A percentile compares a stretch with the other conserved stretches of the same genome.
phyloP scores from a whole-genome alignment of 2,797 vertebrate genomes.

The Argya squamiceps region DNA sequence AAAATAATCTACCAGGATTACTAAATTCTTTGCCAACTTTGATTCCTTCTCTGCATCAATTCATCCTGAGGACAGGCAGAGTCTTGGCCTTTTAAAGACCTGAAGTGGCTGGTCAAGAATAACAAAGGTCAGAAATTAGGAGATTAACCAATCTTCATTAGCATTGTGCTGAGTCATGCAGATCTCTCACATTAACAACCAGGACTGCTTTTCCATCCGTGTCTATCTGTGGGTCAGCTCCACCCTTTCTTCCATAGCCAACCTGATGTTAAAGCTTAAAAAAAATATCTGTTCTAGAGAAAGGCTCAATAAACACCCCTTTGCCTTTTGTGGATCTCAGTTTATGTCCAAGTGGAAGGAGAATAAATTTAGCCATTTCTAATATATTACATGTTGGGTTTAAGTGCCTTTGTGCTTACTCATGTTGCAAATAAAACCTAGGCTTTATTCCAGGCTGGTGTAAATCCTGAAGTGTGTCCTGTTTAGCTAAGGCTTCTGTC shows the following conservation, averaged over 20 bases:
- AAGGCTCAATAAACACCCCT: background rate
- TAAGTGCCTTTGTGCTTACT: background rate
- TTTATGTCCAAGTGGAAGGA: background rate
- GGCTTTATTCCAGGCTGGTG: background rate
- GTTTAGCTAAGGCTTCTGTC: background rate
- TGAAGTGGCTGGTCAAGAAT: background rate
- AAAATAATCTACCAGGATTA: background rate
- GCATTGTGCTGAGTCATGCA: background rate
- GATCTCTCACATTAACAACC: background rate
- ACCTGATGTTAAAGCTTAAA: background rate
- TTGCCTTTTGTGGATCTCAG: background rate
- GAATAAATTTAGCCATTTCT: background rate
- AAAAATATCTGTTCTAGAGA: background rate
- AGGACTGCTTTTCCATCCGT: background rate
- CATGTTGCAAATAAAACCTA: background rate
- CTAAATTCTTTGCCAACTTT: background rate
- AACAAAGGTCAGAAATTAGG: background rate
- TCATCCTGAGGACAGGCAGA: background rate
- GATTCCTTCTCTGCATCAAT: background rate
- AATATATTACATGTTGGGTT: background rate
- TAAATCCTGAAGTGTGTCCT: background rate
- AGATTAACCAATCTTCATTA: background rate
- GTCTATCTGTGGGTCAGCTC: background rate
- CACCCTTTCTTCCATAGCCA: background rate
- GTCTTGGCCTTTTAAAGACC: background rate